Evolutionary conservation across 2,888 invertebrate species (phyloP), one percentile per base, ranked within the genome.

Genomic region (Calephelis perditalis): DNA sequence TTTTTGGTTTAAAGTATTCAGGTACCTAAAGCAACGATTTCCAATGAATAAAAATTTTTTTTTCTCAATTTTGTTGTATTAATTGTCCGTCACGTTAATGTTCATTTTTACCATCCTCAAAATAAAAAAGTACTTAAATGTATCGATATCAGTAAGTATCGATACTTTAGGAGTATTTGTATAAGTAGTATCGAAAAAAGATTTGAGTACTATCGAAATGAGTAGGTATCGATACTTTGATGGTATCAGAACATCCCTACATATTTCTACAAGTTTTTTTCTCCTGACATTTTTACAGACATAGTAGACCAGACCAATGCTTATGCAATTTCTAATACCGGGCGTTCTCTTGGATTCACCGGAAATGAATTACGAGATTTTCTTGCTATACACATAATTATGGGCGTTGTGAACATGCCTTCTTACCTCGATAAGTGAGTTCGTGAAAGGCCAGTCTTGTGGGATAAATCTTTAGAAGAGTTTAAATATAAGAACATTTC

Each of bases 81-180:
- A 2, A 37, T 37, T 37, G 37, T 37, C 37, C 37, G 37, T 37
- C 37, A 37, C 15, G 15, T 15, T 15, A 15, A 37, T 7, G 37
- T 37, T 37, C 37, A 37, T 37, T 37, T 37, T 37, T 37, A 37
- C 6, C 37, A 37, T 37, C 37, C 37, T 37, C 37, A 37, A 37
- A 37, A 37, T 37, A 37, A 37, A 37, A 37, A 37, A 37, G 37
- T 37, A 37, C 7, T 37, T 10, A 59, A 65, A 67, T 63, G 58
- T 63, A 65, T 64, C 65, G 63, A 62, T 65, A 63, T 62, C 54
- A 63, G 65, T 62, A 67, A 57, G 57, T 60, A 56, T 60, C 60
- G 43, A 60, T 60, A 60, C 46, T 46, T 56, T 26, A 36, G 26
- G 44, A 43, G 56, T 56, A 56, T 26, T 56, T 44, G 26, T 43